Evolutionary conservation across 1,140 invertebrate species (phyloP).

Genomic region (Drosophila insularis): DNA sequence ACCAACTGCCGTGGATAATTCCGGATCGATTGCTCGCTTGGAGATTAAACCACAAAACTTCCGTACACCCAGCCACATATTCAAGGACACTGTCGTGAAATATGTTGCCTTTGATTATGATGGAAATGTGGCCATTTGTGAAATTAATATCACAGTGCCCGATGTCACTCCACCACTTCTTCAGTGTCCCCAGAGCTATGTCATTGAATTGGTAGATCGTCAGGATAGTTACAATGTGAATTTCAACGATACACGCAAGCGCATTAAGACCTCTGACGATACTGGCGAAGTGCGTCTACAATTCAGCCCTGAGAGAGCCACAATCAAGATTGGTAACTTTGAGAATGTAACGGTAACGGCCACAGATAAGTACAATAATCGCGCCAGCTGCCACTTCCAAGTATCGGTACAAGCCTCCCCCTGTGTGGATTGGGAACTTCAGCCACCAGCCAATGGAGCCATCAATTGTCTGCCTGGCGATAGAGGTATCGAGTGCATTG

Average conservation of each 20-base stretch:
- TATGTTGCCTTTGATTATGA: conserved; percentile 98
- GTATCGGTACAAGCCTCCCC: conserved; percentile 95
- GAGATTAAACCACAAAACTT: conserved; percentile 96
- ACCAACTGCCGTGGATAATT: conserved; percentile 96
- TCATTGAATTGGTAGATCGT: conserved; percentile 94
- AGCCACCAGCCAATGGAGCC: conserved; percentile 92
- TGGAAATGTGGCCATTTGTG: conserved; percentile 98
- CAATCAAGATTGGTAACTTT: conserved; percentile 94
- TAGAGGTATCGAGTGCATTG: conserved; percentile 91
- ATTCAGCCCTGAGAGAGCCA: conserved; percentile 93
- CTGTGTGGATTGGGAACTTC: conserved; percentile 96
- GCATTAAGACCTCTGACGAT: conserved; percentile 94
- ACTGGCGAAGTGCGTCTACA: conserved; percentile 93
- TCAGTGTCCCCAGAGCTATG: conserved; percentile 97
- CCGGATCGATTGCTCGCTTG: conserved; percentile 94
- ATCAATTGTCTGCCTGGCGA: conserved; percentile 93
- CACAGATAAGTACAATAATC: conserved; percentile 94
- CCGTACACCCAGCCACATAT: conserved; percentile 93
- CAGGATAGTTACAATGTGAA: conserved; percentile 95
- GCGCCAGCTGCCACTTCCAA: conserved; percentile 96
- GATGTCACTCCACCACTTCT: conserved; percentile 97
- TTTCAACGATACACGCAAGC: conserved; percentile 94
- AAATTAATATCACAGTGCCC: conserved; percentile 96
- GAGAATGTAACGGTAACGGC: conserved; percentile 97
- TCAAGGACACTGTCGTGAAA: conserved; percentile 95